These are phyloP conservation scores for Pogonophryne albipinna DNA, from an alignment of 2,797 vertebrate genomes.

Conservation along the genomic window DNA sequence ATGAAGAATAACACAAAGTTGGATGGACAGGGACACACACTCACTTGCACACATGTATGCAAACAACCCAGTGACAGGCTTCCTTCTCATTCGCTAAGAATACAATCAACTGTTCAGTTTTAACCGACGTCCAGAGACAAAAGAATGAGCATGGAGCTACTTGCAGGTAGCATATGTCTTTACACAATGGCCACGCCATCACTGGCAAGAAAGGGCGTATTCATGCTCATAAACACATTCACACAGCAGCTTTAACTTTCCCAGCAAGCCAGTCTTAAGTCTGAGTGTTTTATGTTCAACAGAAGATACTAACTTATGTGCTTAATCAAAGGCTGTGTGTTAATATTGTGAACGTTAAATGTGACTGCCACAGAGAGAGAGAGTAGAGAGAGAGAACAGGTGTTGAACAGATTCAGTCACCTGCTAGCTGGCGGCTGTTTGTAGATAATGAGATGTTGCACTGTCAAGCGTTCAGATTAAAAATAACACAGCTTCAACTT, in stretches of 20 bases:
- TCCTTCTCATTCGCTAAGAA: conserved; percentile 7
- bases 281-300: conserved; percentile 1
- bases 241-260: conserved; percentile 21
- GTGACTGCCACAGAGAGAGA: not conserved
- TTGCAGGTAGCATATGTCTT: conserved; percentile 6
- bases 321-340: no score
- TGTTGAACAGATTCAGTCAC: conserved; percentile 47
- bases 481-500: conserved; percentile 21
- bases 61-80: conserved; percentile 23
- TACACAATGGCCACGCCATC: conserved; percentile 17
- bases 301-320: not conserved
- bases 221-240: conserved; percentile 20
- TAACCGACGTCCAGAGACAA: conserved; percentile 9
- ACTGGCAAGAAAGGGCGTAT: not conserved
- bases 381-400: conserved; percentile 18
- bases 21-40: conserved; percentile 1
- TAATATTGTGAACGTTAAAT: not conserved
- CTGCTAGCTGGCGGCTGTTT: conserved; percentile 19
- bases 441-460: conserved; percentile 13
- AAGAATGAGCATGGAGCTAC: conserved; percentile 7
- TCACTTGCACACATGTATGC: conserved; percentile 11
- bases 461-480: conserved; percentile 14
- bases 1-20: conserved; percentile 32
- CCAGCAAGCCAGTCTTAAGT: not conserved
- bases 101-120: conserved; percentile 24